A percentile compares a stretch with the other conserved stretches of the same genome.
Conservation (phyloP, 2,113 vertebrate species). For the Ochotona princeps region DNA sequence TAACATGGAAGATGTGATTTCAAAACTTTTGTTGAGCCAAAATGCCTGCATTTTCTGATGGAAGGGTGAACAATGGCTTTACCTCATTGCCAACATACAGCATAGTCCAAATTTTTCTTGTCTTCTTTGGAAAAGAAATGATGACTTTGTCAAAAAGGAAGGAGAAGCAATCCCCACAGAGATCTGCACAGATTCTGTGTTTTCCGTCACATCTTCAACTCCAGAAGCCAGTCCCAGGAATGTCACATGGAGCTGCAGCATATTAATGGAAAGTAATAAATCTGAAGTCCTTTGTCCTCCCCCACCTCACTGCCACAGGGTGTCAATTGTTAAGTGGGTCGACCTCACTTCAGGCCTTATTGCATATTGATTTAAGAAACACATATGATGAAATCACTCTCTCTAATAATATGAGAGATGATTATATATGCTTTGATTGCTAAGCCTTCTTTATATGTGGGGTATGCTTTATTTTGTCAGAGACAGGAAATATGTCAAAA, state of each 20-base stretch:
- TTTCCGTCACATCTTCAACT: no score
- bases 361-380: conserved; percentile 54
- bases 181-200: background rate
- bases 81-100: background rate
- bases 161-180: background rate
- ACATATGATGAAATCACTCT: background rate
- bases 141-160: background rate
- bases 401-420: background rate
- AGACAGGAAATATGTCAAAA: background rate
- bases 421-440: background rate
- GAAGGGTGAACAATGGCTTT: background rate
- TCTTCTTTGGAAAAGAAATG: background rate
- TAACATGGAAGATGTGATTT: background rate
- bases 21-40: background rate
- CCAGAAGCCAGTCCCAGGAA: background rate
- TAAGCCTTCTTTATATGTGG: background rate
- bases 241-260: no score
- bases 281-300: background rate
- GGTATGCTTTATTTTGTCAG: background rate
- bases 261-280: background rate
- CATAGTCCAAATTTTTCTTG: background rate
- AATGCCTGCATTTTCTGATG: background rate
- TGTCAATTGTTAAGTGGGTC: background rate
- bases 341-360: conserved; percentile 14
- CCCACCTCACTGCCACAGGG: no score